Evolutionary conservation across 2,888 invertebrate species (phyloP), one percentile per base, ranked within the genome.

Genomic region (Drosophila aldrichi): DNA sequence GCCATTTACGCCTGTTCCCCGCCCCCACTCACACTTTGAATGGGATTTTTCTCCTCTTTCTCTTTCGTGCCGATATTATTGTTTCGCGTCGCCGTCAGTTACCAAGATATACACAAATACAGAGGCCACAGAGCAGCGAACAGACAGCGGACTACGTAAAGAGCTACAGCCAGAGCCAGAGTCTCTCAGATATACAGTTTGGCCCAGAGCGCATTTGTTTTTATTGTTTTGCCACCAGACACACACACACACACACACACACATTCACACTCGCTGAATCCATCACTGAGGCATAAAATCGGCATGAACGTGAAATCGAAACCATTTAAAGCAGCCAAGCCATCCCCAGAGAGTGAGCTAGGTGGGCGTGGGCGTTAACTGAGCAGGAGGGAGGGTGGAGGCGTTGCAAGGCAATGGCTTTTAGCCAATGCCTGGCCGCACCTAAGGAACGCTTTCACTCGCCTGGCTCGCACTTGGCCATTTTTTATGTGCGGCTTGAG

Each of bases 171-270:
- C 12, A 34, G 20, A 16, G 18, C 18, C n/a, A n/a, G n/a, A n/a
- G n/a, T n/a, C n/a, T n/a, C 34, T 36, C 20, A 34, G 48, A 12
- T 38, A 29, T 22, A 51, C 43, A 25, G 61, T 74, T n/a, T 77
- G 70, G 68, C 85, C 78, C 84, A 58, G 51, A 82, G 77, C 81
- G 61, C 81, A 71, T 67, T 74, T 82, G 63, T 63, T 77, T 89
- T 83, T 83, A 89, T 89, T 89, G 84, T 83, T 73, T 77, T 66
- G 72, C 57, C 70, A 74, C 61, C 57, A 52, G 40, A 57, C n/a
- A 49, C 12, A 48, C 18, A 22, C 22, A 56, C 52, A 49, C 48
- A 58, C 34, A 43, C 12, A 14, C 9, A 41, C 18, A 49, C 32
- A 58, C 48, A 52, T 48, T 16, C 12, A 48, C 51, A 49, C 46